Evolutionary conservation across 2,888 invertebrate species (phyloP).

Genomic region (Folsomia manolachei): DNA sequence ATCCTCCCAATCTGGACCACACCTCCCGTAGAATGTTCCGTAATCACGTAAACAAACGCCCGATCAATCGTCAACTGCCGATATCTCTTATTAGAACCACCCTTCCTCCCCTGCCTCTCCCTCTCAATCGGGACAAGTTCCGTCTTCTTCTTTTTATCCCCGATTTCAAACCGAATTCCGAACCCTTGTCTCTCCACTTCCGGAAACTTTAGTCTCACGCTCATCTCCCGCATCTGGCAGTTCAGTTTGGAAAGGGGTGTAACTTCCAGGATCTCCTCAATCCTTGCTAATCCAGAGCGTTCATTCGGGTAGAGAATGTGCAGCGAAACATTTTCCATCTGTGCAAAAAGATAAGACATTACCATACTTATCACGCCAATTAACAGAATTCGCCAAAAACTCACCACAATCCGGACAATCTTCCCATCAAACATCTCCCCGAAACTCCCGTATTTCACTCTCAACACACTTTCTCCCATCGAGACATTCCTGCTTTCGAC

Average conservation of each 20-base stretch:
- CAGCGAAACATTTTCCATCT: slow-evolving; percentile 17
- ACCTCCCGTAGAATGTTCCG: background rate
- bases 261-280: slow-evolving; percentile 44
- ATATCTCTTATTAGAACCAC: background rate
- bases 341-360: too few species aligned
- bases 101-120: too few species aligned
- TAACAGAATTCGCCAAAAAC: too few species aligned
- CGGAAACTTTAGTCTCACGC: slow-evolving; percentile 42
- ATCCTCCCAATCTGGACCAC: slow-evolving; percentile 6
- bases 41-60: background rate
- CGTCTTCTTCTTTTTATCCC: background rate
- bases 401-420: slow-evolving; percentile 35
- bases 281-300: slow-evolving; percentile 42
- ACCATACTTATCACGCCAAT: too few species aligned
- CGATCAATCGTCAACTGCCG: slow-evolving; percentile 1
- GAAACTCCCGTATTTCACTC: slow-evolving; percentile 36
- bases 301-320: slow-evolving; percentile 45
- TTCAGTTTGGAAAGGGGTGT: slow-evolving; percentile 38
- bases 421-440: slow-evolving; percentile 36
- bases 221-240: slow-evolving; percentile 42
- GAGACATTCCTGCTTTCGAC: slow-evolving; percentile 42
- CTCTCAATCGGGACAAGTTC: background rate
- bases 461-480: slow-evolving; percentile 39
- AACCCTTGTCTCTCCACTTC: background rate
- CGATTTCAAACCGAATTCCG: background rate